phyloP scores from a whole-genome alignment of 2,113 vertebrate species.

The Pituophis catenifer region DNA sequence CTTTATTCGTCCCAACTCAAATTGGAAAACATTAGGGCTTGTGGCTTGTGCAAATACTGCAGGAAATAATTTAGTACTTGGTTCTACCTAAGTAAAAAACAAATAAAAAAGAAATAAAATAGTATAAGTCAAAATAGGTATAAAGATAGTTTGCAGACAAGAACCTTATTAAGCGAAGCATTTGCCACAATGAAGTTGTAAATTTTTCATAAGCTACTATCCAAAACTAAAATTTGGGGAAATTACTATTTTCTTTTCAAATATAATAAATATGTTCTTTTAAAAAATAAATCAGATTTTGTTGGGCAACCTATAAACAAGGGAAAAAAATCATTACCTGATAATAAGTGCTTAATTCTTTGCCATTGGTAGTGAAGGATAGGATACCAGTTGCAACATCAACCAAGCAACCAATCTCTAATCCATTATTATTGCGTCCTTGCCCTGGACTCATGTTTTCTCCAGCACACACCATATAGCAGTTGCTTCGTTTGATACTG shows the following conservation, averaged over 20 bases:
- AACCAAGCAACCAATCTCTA: conserved; percentile 92
- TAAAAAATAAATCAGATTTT: not conserved
- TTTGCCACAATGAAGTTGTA: not conserved
- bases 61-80: conserved; percentile 93
- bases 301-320: not conserved
- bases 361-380: conserved; percentile 91
- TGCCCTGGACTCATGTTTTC: conserved; percentile 89
- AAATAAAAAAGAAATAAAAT: conserved; percentile 33
- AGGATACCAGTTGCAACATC: conserved; percentile 87
- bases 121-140: not conserved
- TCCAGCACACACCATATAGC: conserved; percentile 96
- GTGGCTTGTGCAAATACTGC: conserved; percentile 96
- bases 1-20: conserved; percentile 92
- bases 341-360: conserved; percentile 90
- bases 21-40: conserved; percentile 92
- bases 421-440: conserved; percentile 88
- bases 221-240: not conserved
- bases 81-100: conserved; percentile 82
- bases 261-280: not conserved
- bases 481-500: conserved; percentile 97
- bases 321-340: conserved; percentile 73
- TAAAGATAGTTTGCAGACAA: not conserved
- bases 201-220: not conserved
- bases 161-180: not conserved
- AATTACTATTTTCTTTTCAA: not conserved